Conservation (phyloP, 2,797 vertebrate species). For the Vultur gryphus region DNA sequence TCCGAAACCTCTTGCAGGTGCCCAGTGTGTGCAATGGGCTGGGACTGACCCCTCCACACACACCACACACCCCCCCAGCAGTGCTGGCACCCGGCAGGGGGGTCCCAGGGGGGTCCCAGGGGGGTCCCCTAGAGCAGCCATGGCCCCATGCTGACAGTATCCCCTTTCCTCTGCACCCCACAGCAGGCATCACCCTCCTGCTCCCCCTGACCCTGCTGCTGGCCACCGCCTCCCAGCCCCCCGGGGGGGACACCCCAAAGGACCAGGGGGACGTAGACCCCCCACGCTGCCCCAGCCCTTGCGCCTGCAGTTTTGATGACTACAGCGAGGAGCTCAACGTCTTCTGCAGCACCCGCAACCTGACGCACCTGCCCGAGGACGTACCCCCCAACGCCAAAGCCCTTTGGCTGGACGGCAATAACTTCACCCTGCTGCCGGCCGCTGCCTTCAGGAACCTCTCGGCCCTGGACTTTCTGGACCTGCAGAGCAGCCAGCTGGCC, state of each 20-base stretch:
- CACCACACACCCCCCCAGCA: fast-evolving
- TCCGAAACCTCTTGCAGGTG: not conserved
- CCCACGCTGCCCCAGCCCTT: slow-evolving; percentile 81
- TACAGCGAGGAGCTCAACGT: slow-evolving; percentile 85
- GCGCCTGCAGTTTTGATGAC: slow-evolving; percentile 84
- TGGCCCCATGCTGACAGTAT: fast-evolving
- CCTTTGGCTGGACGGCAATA: slow-evolving; percentile 91
- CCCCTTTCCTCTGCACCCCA: not conserved
- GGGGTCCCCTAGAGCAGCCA: not conserved
- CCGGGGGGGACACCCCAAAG: slow-evolving; percentile 44
- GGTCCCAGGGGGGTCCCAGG: fast-evolving
- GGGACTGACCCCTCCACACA: not conserved
- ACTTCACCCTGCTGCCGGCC: slow-evolving; percentile 79
- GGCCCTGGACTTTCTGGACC: slow-evolving; percentile 87
- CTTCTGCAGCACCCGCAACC: slow-evolving; percentile 89
- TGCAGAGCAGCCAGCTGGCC: slow-evolving; percentile 84
- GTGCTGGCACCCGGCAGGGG: fast-evolving
- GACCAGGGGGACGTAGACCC: slow-evolving; percentile 57
- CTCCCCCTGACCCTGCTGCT: slow-evolving; percentile 45
- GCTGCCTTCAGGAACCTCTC: slow-evolving; percentile 83
- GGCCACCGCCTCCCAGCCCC: not conserved
- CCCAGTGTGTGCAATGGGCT: not conserved
- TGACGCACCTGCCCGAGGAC: slow-evolving; percentile 78
- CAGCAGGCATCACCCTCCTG: slow-evolving; percentile 39
- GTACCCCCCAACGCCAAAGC: slow-evolving; percentile 78